phyloP scores from a whole-genome alignment of 2,113 vertebrate species.

The Suricata suricatta region DNA sequence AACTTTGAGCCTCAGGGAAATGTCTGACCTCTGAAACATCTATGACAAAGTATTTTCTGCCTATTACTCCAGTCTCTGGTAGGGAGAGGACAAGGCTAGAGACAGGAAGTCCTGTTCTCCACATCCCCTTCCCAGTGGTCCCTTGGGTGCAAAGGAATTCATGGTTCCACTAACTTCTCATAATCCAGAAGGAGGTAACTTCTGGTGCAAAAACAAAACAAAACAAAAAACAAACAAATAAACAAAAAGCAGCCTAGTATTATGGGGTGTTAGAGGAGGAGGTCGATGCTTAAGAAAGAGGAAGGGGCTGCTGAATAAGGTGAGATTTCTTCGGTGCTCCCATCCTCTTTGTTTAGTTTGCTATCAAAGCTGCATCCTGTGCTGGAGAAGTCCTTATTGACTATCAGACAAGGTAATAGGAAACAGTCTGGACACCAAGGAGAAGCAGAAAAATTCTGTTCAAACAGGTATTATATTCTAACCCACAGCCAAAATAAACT shows the following conservation, averaged over 20 bases:
- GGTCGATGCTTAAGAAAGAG: neutral
- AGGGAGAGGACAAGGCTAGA: neutral
- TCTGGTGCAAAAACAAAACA: neutral
- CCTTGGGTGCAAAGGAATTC: neutral
- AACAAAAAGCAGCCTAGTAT: neutral
- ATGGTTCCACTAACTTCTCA: neutral
- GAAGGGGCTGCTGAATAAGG: neutral
- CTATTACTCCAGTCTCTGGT: neutral
- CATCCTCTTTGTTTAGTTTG: neutral
- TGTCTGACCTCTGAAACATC: neutral
- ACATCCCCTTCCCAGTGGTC: neutral
- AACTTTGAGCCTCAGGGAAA: neutral
- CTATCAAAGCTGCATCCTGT: neutral
- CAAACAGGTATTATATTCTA: neutral
- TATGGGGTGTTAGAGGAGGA: neutral
- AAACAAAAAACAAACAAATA: neutral
- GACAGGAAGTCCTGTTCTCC: neutral
- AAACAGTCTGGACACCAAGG: neutral
- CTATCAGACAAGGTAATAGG: neutral
- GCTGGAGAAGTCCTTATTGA: neutral
- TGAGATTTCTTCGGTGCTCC: neutral
- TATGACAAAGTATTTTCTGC: neutral
- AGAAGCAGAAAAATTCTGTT: constrained; percentile 25
- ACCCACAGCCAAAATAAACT: neutral
- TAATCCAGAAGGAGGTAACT: neutral